Evolutionary conservation across 2,113 vertebrate genomes (phyloP).

Genomic region (Panthera uncia): DNA sequence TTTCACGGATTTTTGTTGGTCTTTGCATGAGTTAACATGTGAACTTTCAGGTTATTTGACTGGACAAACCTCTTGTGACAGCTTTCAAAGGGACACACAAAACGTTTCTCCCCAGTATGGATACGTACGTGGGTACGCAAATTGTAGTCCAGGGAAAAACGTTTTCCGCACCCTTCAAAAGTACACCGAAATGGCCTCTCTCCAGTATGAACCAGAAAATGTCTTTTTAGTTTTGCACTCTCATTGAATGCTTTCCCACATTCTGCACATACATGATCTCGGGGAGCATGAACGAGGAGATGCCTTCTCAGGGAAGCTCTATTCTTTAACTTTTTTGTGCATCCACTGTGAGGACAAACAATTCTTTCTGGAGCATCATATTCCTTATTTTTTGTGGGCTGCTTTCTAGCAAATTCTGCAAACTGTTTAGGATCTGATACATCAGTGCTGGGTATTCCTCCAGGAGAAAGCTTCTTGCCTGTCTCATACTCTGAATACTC

Average conservation of each 20-base stretch:
- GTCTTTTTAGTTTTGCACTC: slow-evolving; percentile 94
- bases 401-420: slow-evolving; percentile 85
- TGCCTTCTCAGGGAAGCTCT: slow-evolving; percentile 95
- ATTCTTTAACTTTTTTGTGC: slow-evolving; percentile 93
- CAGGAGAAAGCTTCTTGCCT: neutral
- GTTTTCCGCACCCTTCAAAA: slow-evolving; percentile 95
- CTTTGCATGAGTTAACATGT: slow-evolving; percentile 95
- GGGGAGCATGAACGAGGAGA: slow-evolving; percentile 92
- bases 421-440: neutral
- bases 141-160: slow-evolving; percentile 99
- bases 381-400: slow-evolving; percentile 90
- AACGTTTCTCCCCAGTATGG: slow-evolving; percentile 97
- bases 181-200: slow-evolving; percentile 97
- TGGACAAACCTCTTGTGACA: slow-evolving; percentile 96
- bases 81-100: slow-evolving; percentile 94
- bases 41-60: slow-evolving; percentile 96
- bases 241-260: slow-evolving; percentile 96
- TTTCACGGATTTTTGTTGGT: slow-evolving; percentile 92
- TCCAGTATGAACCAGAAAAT: slow-evolving; percentile 96
- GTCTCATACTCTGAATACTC: neutral
- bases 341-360: slow-evolving; percentile 94
- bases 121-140: slow-evolving; percentile 96
- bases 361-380: slow-evolving; percentile 88
- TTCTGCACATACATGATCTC: slow-evolving; percentile 94
- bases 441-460: neutral